Evolutionary conservation across 1,140 invertebrate species (phyloP), one percentile per base, ranked within the genome.

Genomic region (Diploscapter pachys): DNA sequence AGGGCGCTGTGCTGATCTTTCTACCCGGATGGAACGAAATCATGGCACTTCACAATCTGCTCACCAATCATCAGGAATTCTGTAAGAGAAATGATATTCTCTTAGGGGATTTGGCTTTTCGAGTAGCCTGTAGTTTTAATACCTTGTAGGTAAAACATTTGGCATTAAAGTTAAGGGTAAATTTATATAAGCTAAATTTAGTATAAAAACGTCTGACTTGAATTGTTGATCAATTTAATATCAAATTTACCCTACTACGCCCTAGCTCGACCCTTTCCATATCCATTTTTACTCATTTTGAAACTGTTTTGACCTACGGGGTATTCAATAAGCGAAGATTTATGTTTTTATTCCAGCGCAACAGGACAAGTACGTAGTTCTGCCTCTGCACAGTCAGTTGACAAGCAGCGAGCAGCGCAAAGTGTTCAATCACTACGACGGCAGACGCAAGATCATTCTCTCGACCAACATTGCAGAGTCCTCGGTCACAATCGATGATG

Each of bases 401-500:
- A 74, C 83, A 3, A 68, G 90, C 0, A 80, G 87, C 4, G 92
- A 94, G 82, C 93, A 95, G 82, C 91, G 91, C 79, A 89, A 90
- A 72, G 91, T 93, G 0, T 94, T 95, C 81, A 87, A 89, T 13
- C 88, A 89, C 0, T 87, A 90, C 3, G 51, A 65, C 8, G 48
- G 48, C 31, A 73, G 61, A 52, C 31, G 59, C 4, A 71, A 85
- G 72, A 85, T 81, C 66, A 93, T 98, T 65, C 88, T 97, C 2
- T 91, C 93, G 0, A 97, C 95, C 0, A 95, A 96, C 84, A 94
- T 98, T 77, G 93, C 93, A 0, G 94, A 98, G 86, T 95, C 93
- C 0, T 93, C 92, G 80, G 91, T 96, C 51, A 96, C 94, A 0
- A 93, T 97, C 62, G 91, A 93, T 83, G 93, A 95, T 87, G 91